Conservation (phyloP, 2,888 invertebrate species). For the Papilio demoleus region DNA sequence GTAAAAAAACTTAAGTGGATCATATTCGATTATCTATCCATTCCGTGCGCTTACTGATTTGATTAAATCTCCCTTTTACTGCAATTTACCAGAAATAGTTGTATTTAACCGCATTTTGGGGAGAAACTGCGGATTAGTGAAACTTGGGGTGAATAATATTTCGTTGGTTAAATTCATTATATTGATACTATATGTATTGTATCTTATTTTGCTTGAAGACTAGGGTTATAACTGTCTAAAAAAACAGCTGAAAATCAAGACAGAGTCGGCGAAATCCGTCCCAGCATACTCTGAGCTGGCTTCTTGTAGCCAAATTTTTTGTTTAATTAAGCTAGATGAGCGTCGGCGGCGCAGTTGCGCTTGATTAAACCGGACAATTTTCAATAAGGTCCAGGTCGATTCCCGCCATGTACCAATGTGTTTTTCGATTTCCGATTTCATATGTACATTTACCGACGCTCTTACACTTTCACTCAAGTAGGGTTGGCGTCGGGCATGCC, state of each 20-base stretch:
- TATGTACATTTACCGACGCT: too few species aligned
- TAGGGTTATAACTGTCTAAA: constrained; percentile 35
- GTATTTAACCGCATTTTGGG: constrained; percentile 69
- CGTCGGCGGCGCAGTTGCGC: too few species aligned
- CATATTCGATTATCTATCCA: constrained; percentile 67
- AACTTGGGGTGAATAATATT: constrained; percentile 52
- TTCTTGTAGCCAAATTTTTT: too few species aligned
- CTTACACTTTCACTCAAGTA: too few species aligned
- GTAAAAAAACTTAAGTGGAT: constrained; percentile 67
- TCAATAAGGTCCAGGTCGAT: too few species aligned
- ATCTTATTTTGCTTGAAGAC: constrained; percentile 36
- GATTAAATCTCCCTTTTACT: constrained; percentile 75
- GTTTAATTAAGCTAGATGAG: too few species aligned
- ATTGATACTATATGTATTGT: constrained; percentile 44
- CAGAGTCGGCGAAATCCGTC: too few species aligned
- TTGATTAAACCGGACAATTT: too few species aligned
- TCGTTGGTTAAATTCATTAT: constrained; percentile 49
- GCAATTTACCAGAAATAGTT: constrained; percentile 73
- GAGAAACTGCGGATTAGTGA: constrained; percentile 47
- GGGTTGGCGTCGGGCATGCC: too few species aligned
- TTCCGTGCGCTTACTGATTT: constrained; percentile 59
- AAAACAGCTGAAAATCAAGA: background rate
- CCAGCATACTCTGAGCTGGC: too few species aligned
- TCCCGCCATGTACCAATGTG: too few species aligned
- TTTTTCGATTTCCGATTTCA: too few species aligned